Base-by-base conservation (phyloP, 2,113 vertebrate genomes). In the Tichodroma muraria region DNA sequence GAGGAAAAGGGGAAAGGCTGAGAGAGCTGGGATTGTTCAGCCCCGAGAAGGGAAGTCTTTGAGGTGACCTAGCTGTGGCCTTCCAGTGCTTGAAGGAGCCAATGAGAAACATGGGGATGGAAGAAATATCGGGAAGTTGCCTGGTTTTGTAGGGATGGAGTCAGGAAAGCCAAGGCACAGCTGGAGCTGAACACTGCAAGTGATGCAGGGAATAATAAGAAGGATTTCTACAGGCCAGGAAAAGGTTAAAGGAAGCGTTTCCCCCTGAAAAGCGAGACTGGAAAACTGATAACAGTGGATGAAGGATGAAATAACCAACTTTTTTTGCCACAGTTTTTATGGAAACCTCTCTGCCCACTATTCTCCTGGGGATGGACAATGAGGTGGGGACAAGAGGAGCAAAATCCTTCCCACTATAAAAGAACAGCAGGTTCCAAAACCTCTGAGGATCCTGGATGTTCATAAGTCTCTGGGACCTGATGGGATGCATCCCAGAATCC, bases 191-290 rank as follows among this genome's bases (percentile, higher is more conserved):
- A 35, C 11, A 11, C 8, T 6, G 30, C 25, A 25, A 65, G 27
- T 27, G 27, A 47, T 13, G 27, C 3, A 60, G 44, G n/a, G 60
- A 56, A 30, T 33, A 22, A 40, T 9, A 25, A 27, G 3, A 52
- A 70, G 8, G 31, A 24, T 37, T 89, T 77, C 20, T n/a, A 6
- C 35, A 49, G 27, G 23, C 13, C n/a, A 60, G 52, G 22, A 76
- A 85, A 71, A 53, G 6, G 19, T 42, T 14, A 71, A 20, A 80
- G n/a, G 13, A 65, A 27, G 10, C 0, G 0, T 37, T 66, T 18
- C 2, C 7, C 12, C 3, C 10, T 13, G 3, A 30, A 70, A 69
- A 81, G 4, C 35, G 37, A 54, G 40, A 12, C 10, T n/a, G 59
- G 31, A 35, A 64, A 80, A 42, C 10, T 6, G 38, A 28, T 42